Evolutionary conservation across 2,888 invertebrate species (phyloP), one percentile per base, ranked within the genome.

Genomic region (Drosophila dives): DNA sequence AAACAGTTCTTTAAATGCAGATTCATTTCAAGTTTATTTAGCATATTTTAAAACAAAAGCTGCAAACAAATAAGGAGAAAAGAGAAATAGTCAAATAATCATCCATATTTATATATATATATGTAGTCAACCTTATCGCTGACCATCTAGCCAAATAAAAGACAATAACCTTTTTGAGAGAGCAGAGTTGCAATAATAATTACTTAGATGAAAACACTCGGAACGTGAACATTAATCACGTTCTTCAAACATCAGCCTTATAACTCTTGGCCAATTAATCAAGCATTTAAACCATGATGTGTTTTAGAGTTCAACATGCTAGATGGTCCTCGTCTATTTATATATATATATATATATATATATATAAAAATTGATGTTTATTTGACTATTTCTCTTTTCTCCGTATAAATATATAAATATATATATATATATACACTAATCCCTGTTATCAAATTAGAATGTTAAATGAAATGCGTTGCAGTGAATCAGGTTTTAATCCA

Each of bases 11-110:
- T 20, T 26, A 62, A 65, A 70, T 66, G 68, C 72, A 71, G 70
- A 88, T 72, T 70, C 49, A 75, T 75, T 72, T 75, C 66, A 12
- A 23, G 54, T 60, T 66, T 23, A n/a, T 86, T 89, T 89, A 78
- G 78, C 78, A 83, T 81, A 63, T 64, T 58, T 40, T 45, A 4
- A 45, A 26, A 56, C 58, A 54, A 66, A 75, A 70, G 49, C 63
- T 50, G 63, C 73, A 61, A 69, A 71, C 42, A 59, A 78, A 56
- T 63, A 67, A 79, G 70, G 55, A 72, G 59, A 80, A 71, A 56
- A 67, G 32, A 34, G 53, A 72, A 72, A 29, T 26, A 50, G 20
- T 20, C 20, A 20, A 32, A 10, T 56, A 20, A 33, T 17, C 23
- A 64, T 51, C n/a, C 23, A 66, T 38, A 45, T 23, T 45, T 33